Percentiles rank a stretch among this genome's conserved stretches.
Conservation (phyloP, 37 sponge, comb jelly and placozoan species). For the Cliona cf. orientalis region DNA sequence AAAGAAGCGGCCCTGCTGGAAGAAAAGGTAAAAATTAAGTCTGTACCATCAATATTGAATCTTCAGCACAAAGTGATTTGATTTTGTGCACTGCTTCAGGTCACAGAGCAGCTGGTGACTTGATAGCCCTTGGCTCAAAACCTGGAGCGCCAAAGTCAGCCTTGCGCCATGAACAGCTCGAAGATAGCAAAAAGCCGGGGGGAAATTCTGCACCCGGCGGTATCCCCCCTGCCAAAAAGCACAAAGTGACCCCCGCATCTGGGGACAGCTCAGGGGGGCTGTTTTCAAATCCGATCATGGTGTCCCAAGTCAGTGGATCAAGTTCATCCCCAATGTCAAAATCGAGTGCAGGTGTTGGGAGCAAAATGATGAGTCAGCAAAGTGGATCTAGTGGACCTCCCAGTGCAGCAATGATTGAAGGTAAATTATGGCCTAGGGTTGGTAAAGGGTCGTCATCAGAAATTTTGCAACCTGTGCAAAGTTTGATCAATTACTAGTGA, state of each 20-base stretch:
- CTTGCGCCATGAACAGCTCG: conserved; percentile 1
- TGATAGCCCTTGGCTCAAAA: conserved; percentile 55
- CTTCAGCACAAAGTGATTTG: too few relatives aligned
- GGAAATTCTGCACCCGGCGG: neutral
- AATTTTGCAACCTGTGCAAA: too few relatives aligned
- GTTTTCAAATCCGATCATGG: conserved; percentile 72
- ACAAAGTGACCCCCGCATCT: conserved; percentile 13
- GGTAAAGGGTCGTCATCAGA: too few relatives aligned
- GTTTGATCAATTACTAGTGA: too few relatives aligned
- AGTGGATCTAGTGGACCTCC: neutral
- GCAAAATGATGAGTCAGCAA: neutral
- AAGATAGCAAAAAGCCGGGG: conserved; percentile 1
- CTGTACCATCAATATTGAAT: too few relatives aligned
- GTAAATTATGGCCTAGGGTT: too few relatives aligned
- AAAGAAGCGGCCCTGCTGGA: conserved; percentile 28
- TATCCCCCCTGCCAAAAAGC: conserved; percentile 25
- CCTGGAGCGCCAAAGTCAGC: conserved; percentile 24
- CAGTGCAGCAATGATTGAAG: too few relatives aligned
- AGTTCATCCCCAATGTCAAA: neutral
- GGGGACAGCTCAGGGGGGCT: conserved; percentile 29
- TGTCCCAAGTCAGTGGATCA: conserved; percentile 65
- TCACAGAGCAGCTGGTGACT: conserved; percentile 50
- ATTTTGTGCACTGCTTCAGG: too few relatives aligned
- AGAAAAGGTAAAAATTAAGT: too few relatives aligned
- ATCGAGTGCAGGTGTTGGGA: neutral